Base-by-base conservation (phyloP, 1,140 invertebrate species). In the Hylaeus volcanicus region DNA sequence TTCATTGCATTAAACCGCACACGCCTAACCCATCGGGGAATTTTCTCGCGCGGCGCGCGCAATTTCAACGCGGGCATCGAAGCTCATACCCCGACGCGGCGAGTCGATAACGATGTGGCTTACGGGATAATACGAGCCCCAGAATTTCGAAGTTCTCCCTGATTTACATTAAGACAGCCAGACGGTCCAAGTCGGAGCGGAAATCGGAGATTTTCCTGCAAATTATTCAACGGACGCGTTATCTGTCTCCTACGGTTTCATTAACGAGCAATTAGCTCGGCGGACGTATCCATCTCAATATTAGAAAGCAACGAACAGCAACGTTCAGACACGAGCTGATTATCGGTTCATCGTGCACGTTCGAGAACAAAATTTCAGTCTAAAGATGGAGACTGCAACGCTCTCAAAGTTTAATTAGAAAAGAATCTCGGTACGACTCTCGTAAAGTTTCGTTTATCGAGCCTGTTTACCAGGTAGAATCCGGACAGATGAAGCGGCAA, bases 21-120 rank as follows among this genome's bases (percentile, higher is more conserved):
- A 41, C 70, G 56, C 15, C 55, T 43, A 41, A 55, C 61, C 56
- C 61, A 26, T 26, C 37, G 14, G 26, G 55, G 66, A 43, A 72
- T 75, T 85, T 76, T 41, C 55, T 55, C 12, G 39, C 26, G 80
- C 60, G 15, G n/a, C 37, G 74, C 11, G 45, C 41, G 51, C 69
- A 60, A 84, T 70, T 80, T 70, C 69, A 73, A 74, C 71, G 51
- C 58, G 48, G 63, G 15, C 58, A 37, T 53, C 72, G 43, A 48
- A 39, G 2, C 43, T 51, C 9, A 60, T 63, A 37, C 41, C 63
- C 14, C 11, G 63, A 65, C 66, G 70, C 48, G 81, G 45, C 61
- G 58, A 53, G 53, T 74, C 65, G 65, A 74, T 79, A 68, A 64
- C 39, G n/a, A 53, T 5, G n/a, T 45, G 48, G 8, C n/a, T 2